These are phyloP conservation scores for Thripadectes ignobilis DNA, from an alignment of 2,797 vertebrate species.

Conservation along the genomic window DNA sequence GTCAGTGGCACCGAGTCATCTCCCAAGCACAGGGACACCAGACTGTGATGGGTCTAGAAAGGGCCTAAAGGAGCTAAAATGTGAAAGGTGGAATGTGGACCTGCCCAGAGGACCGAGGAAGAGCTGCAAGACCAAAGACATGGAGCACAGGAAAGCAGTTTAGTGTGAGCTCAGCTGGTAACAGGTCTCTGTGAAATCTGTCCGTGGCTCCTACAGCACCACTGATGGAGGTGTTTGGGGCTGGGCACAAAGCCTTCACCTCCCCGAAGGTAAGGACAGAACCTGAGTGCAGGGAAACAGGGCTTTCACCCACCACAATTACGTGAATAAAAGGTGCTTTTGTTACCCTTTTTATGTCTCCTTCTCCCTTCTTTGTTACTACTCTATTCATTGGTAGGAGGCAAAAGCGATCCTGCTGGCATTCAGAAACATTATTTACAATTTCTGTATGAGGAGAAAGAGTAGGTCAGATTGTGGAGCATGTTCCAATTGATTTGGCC, in stretches of 20 bases:
- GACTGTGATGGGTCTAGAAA: neutral
- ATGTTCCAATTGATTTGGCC: slow-evolving; percentile 12
- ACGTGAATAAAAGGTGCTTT: slow-evolving; percentile 19
- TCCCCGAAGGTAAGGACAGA: neutral
- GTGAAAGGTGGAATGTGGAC: neutral
- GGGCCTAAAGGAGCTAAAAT: neutral
- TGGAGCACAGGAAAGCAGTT: neutral
- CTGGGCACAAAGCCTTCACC: neutral
- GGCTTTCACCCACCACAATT: neutral
- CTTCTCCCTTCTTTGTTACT: slow-evolving; percentile 19
- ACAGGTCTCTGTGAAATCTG: neutral
- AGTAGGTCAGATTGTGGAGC: neutral
- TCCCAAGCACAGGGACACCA: neutral
- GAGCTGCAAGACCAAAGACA: neutral
- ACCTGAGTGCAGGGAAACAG: neutral
- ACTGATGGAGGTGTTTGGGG: neutral
- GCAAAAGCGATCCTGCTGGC: slow-evolving; percentile 29
- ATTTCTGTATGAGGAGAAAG: slow-evolving; percentile 36
- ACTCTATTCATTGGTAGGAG: neutral
- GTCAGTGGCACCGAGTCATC: neutral
- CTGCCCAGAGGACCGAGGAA: neutral
- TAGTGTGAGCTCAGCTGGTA: neutral
- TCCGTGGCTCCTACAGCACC: neutral
- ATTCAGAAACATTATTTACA: slow-evolving; percentile 39
- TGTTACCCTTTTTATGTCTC: slow-evolving; percentile 3